Conservation (phyloP, 1,140 invertebrate genomes). For the Listronotus oregonensis region DNA sequence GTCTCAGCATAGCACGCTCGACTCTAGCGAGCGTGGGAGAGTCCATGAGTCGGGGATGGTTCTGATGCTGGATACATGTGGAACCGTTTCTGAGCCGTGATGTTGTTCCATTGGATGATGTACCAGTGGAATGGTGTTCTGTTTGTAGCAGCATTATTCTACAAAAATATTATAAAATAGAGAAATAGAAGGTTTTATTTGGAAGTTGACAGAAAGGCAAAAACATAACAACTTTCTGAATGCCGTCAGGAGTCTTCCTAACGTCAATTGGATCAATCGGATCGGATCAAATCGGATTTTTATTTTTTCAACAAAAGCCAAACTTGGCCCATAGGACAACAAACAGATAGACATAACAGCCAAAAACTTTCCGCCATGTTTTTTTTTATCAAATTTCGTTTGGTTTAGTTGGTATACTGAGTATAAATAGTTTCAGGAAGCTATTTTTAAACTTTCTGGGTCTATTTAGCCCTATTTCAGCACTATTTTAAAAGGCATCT, state of each 20-base stretch:
- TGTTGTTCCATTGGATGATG: neutral
- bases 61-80: constrained; percentile 15
- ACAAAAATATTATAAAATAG: constrained; percentile 7
- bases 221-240: neutral
- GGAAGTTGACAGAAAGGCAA: neutral
- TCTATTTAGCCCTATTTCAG: too few species aligned
- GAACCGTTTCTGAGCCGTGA: neutral
- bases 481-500: too few species aligned
- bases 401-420: too few species aligned
- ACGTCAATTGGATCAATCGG: too few species aligned
- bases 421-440: too few species aligned
- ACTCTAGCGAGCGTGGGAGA: constrained; percentile 63
- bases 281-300: too few species aligned
- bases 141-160: constrained; percentile 29
- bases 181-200: neutral
- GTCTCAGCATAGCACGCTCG: constrained; percentile 60
- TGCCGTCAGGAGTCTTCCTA: neutral
- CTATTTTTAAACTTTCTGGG: too few species aligned
- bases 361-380: too few species aligned
- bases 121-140: constrained; percentile 3
- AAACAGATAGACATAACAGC: too few species aligned
- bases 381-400: too few species aligned
- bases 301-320: too few species aligned
- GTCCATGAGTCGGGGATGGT: constrained; percentile 60
- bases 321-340: too few species aligned